Percentiles rank a stretch among this genome's conserved stretches.
phyloP scores from a whole-genome alignment of 2,888 invertebrate genomes.

The Tenthredo livida region DNA sequence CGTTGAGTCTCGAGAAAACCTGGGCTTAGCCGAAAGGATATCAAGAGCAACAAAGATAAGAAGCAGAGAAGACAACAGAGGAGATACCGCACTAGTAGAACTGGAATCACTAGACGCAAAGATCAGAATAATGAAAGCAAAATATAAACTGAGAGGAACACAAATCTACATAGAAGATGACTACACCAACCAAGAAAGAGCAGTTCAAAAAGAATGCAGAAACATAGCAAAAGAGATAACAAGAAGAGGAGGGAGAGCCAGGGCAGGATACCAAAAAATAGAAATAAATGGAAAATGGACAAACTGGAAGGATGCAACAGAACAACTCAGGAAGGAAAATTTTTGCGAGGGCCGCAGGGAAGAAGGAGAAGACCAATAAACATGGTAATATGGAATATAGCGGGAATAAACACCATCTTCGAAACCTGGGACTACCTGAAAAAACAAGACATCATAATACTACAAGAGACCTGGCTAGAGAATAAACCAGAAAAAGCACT shows the following conservation, averaged over 20 bases:
- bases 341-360: not conserved
- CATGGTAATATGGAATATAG: slow-evolving; percentile 24
- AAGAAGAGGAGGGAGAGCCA: not conserved
- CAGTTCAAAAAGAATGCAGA: not conserved
- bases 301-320: not conserved
- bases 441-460: slow-evolving; percentile 1
- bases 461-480: not conserved
- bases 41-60: too few species aligned
- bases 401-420: not conserved
- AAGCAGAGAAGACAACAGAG: not conserved
- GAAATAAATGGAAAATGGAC: slow-evolving; percentile 8
- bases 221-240: not conserved
- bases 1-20: too few species aligned
- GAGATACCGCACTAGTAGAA: not conserved
- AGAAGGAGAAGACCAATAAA: not conserved
- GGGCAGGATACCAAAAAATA: slow-evolving; percentile 5
- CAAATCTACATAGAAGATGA: slow-evolving; percentile 18
- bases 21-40: too few species aligned
- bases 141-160: not conserved
- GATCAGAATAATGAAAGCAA: not conserved
- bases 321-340: too few species aligned
- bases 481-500: not conserved
- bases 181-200: slow-evolving; percentile 1
- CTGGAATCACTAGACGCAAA: not conserved
- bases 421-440: not conserved